phyloP scores from a whole-genome alignment of 2,113 vertebrate genomes.

The Etia nguti region DNA sequence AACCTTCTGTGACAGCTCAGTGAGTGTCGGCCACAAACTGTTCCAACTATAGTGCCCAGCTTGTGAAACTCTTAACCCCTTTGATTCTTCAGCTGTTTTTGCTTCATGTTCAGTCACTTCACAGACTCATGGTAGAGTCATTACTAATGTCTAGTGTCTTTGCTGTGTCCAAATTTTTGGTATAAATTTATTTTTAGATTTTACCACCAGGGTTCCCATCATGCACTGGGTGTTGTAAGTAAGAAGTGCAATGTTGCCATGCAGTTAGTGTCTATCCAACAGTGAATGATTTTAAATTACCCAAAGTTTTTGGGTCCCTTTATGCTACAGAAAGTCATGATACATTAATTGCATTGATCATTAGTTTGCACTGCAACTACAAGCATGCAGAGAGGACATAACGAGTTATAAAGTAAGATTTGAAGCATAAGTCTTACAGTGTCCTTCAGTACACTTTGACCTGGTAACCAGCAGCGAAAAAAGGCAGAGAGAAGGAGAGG shows the following conservation, averaged over 20 bases:
- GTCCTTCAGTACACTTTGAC: slow-evolving; percentile 27
- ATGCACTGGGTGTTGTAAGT: neutral
- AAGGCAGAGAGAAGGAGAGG: neutral
- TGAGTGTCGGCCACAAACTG: neutral
- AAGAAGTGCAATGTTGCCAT: neutral
- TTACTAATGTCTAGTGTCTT: neutral
- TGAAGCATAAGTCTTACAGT: neutral
- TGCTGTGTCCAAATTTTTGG: neutral
- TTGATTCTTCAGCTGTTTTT: neutral
- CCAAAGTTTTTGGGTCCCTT: neutral
- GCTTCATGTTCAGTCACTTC: neutral
- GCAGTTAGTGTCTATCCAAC: neutral
- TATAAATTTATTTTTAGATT: neutral
- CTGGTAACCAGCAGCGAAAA: slow-evolving; percentile 36
- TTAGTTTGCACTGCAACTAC: neutral
- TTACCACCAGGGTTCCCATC: neutral
- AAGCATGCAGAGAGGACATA: neutral
- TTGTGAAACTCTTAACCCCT: neutral
- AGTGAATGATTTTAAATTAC: neutral
- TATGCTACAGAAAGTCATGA: neutral
- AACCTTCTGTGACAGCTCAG: neutral
- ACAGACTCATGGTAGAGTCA: neutral
- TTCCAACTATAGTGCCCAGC: neutral
- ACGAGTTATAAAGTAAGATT: accelerated
- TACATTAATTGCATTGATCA: neutral